Evolutionary conservation across 2,888 invertebrate genomes (phyloP).

Genomic region (Galerucella pusilla): DNA sequence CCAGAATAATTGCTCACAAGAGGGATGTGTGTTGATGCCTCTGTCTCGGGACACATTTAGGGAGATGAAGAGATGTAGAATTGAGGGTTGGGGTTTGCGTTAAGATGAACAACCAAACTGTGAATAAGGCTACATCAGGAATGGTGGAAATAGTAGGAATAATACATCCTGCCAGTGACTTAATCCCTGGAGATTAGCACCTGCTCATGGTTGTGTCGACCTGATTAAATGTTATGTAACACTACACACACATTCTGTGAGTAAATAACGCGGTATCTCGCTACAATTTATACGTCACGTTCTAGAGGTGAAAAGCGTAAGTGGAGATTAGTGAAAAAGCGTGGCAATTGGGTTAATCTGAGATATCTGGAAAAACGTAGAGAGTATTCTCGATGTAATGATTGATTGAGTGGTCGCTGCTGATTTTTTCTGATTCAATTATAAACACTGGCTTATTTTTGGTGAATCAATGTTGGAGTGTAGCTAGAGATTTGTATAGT

Average conservation of each 20-base stretch:
- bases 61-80: not conserved
- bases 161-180: conserved; percentile 43
- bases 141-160: conserved; percentile 31
- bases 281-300: conserved; percentile 29
- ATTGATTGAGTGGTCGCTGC: no score
- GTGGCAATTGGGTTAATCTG: not conserved
- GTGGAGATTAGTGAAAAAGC: conserved; percentile 9
- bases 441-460: no score
- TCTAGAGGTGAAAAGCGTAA: conserved; percentile 13
- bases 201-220: conserved; percentile 59
- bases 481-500: no score
- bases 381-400: no score
- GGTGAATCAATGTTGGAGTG: no score
- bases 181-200: conserved; percentile 60
- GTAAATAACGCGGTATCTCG: conserved; percentile 24
- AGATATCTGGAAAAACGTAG: not conserved
- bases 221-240: conserved; percentile 60
- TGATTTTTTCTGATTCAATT: no score
- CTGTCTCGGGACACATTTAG: conserved; percentile 15
- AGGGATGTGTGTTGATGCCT: conserved; percentile 27
- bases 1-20: conserved; percentile 24
- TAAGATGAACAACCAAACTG: conserved; percentile 21
- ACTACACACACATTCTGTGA: conserved; percentile 34
- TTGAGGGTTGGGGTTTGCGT: conserved; percentile 5
- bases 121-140: conserved; percentile 21